Evolutionary conservation across 2,113 vertebrate genomes (phyloP).

Genomic region (Thamnophis sirtalis): DNA sequence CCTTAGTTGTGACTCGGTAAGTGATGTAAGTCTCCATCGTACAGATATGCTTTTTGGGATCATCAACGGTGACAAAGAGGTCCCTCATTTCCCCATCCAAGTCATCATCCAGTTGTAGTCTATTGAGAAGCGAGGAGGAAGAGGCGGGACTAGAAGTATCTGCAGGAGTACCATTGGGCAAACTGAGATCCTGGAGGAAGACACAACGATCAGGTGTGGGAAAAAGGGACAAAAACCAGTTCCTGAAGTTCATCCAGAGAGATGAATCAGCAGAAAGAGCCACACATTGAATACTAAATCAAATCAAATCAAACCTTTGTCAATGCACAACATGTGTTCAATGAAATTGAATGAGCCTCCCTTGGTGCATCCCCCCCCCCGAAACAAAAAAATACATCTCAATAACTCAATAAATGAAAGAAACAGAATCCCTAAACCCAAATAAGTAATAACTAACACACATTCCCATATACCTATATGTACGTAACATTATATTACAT

Average conservation of each 20-base stretch:
- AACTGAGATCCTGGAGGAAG: constrained; percentile 77
- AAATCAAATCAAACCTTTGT: no score
- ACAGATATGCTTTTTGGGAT: constrained; percentile 96
- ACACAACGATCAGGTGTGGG: not conserved
- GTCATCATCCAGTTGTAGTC: constrained; percentile 91
- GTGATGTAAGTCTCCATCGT: constrained; percentile 99
- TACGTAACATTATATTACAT: no score
- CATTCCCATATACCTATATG: no score
- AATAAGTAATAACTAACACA: no score
- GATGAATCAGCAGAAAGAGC: not conserved
- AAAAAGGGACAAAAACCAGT: not conserved
- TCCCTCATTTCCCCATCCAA: constrained; percentile 88
- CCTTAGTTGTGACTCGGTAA: constrained; percentile 93
- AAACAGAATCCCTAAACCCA: no score
- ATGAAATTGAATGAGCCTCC: no score
- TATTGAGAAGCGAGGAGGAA: constrained; percentile 87
- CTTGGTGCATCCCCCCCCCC: no score
- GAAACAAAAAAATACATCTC: no score
- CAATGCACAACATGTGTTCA: no score
- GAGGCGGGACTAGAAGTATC: constrained; percentile 90
- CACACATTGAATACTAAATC: not conserved
- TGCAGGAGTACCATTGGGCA: constrained; percentile 89
- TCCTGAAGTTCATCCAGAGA: not conserved
- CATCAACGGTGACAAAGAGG: constrained; percentile 95
- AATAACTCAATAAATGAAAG: no score